These are phyloP conservation scores for Rhinichthys osculus DNA, from an alignment of 2,797 vertebrate species.

Conservation along the genomic window DNA sequence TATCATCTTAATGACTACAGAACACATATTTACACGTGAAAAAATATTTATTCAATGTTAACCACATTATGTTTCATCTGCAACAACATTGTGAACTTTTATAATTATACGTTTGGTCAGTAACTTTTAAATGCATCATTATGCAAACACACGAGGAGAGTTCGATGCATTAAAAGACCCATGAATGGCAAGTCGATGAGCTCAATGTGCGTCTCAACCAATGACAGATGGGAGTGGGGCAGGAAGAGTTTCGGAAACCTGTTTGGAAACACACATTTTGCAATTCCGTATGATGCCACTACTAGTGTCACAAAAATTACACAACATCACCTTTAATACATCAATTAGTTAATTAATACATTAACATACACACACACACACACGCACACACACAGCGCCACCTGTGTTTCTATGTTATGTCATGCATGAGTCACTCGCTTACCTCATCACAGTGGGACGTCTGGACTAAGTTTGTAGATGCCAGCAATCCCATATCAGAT, in stretches of 20 bases:
- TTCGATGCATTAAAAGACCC: background rate
- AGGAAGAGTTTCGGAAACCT: background rate
- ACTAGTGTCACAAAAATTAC: background rate
- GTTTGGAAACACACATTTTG: background rate
- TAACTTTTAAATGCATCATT: background rate
- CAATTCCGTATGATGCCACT: background rate
- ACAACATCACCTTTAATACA: background rate
- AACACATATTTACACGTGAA: background rate
- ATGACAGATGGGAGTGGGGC: background rate
- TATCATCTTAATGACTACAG: slow-evolving; percentile 20
- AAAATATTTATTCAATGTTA: no score
- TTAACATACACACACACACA: no score
- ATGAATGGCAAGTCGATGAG: no score
- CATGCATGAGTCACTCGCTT: slow-evolving; percentile 23
- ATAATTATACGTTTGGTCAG: background rate
- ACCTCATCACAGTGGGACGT: slow-evolving; percentile 32
- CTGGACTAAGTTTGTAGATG: slow-evolving; percentile 7
- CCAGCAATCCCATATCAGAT: slow-evolving; percentile 15
- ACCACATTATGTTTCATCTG: no score
- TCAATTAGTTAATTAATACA: no score
- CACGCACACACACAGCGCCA: background rate
- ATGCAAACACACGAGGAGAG: background rate
- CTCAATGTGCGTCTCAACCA: no score
- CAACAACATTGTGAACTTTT: background rate
- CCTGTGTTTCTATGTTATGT: slow-evolving; percentile 33